Percentiles rank a stretch among this genome's conserved stretches.
phyloP scores from a whole-genome alignment of 2,888 invertebrate genomes.

The Strigamia transsilvanica region DNA sequence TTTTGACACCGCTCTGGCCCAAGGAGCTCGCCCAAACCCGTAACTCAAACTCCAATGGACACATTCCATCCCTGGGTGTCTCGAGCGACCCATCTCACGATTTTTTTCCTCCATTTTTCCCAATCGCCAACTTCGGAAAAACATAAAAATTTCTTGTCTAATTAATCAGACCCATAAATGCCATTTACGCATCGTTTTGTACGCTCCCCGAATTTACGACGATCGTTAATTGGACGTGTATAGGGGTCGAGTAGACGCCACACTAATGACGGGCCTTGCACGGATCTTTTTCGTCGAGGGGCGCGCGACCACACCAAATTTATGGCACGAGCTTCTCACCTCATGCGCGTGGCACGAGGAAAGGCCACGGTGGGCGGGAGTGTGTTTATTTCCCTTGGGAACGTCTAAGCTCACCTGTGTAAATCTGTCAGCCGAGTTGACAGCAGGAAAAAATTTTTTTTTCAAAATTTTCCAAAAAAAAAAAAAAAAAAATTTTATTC shows the following conservation, averaged over 20 bases:
- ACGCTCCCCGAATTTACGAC: background rate
- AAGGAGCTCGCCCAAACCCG: constrained; percentile 28
- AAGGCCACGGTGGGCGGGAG: constrained; percentile 42
- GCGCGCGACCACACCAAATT: constrained; percentile 42
- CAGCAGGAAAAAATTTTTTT: background rate
- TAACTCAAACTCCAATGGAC: constrained; percentile 27
- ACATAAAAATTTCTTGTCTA: constrained; percentile 7
- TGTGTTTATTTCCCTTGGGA: constrained; percentile 42
- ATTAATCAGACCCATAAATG: background rate
- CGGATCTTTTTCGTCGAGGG: constrained; percentile 35
- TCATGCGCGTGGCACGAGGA: constrained; percentile 42
- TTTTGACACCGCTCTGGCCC: constrained; percentile 29
- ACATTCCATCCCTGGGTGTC: constrained; percentile 7
- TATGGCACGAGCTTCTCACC: constrained; percentile 44
- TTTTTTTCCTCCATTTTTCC: background rate
- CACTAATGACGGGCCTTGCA: constrained; percentile 22
- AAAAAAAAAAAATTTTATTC: background rate
- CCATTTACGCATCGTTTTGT: constrained; percentile 11
- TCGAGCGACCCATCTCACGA: background rate
- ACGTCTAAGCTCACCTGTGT: constrained; percentile 37
- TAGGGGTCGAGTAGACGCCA: background rate
- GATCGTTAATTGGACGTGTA: constrained; percentile 22
- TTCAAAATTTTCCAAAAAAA: too few species aligned
- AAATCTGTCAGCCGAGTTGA: constrained; percentile 10
- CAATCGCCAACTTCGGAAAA: background rate